Conservation (phyloP, 1,140 invertebrate species). For the Whitmania pigra region DNA sequence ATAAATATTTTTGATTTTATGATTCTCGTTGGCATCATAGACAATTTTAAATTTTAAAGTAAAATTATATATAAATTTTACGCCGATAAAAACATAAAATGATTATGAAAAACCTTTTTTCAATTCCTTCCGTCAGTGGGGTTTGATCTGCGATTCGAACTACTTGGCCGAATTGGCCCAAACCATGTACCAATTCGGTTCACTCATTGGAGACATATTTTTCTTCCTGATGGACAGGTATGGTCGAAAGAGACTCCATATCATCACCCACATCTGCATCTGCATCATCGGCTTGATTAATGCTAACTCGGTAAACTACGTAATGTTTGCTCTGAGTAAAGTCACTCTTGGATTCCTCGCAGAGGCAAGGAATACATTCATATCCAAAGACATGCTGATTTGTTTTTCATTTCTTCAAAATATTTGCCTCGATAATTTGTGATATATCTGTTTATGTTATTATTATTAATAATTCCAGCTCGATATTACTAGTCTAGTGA, state of each 20-base stretch:
- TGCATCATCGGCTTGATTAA: not conserved
- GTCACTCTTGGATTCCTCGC: not conserved
- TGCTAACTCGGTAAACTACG: not conserved
- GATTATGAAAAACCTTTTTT: too few relatives aligned
- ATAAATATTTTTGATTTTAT: too few relatives aligned
- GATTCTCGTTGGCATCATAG: too few relatives aligned
- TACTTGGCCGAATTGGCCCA: constrained; percentile 10
- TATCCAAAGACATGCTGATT: not conserved
- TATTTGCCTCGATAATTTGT: too few relatives aligned
- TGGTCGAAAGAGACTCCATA: constrained; percentile 9
- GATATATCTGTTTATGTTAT: too few relatives aligned
- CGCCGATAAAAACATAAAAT: too few relatives aligned
- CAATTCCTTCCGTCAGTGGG: not conserved
- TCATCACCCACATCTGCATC: constrained; percentile 13
- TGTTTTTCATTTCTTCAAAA: too few relatives aligned
- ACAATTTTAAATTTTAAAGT: too few relatives aligned
- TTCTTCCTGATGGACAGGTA: constrained; percentile 6
- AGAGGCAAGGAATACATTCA: not conserved
- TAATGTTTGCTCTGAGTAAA: not conserved
- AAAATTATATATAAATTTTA: too few relatives aligned
- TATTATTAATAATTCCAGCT: too few relatives aligned
- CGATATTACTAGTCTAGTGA: too few relatives aligned
- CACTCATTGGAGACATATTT: not conserved
- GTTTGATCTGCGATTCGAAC: constrained; percentile 9
- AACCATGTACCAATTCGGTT: not conserved